These are phyloP conservation scores for Trogon surrucura DNA, from an alignment of 2,113 vertebrate species.

Conservation along the genomic window DNA sequence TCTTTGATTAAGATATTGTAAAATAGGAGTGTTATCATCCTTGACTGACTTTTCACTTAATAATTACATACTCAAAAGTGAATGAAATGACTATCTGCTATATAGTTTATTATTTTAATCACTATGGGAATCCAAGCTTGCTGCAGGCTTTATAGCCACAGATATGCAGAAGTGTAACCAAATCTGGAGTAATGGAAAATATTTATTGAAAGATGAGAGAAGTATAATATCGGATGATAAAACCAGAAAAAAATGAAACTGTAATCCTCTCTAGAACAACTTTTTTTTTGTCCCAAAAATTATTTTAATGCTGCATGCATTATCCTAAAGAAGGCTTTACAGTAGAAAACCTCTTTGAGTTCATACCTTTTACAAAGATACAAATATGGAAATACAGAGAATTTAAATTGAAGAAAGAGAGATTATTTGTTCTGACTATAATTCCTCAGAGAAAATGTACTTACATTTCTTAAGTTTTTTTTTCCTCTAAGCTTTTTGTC, in stretches of 20 bases:
- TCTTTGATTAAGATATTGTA: neutral
- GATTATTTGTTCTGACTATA: conserved; percentile 10
- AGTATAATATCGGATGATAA: neutral
- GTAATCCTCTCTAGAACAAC: neutral
- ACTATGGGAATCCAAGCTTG: neutral
- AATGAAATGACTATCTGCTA: neutral
- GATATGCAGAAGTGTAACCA: neutral
- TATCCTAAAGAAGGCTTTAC: neutral
- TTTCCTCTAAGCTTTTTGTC: neutral
- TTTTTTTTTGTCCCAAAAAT: neutral
- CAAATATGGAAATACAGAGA: neutral
- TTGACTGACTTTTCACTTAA: neutral
- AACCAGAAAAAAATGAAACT: neutral
- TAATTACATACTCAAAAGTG: neutral
- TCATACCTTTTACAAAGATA: neutral
- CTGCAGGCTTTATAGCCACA: neutral
- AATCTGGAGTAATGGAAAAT: neutral
- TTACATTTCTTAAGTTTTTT: neutral
- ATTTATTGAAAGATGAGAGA: accelerated
- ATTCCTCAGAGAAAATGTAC: neutral
- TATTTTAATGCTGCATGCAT: neutral
- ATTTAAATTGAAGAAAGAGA: neutral
- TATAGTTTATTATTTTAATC: neutral
- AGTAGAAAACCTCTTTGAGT: neutral
- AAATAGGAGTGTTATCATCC: neutral